These are phyloP conservation scores for Bryconaethiops microstoma DNA, from an alignment of 2,797 vertebrate species.

Conservation along the genomic window DNA sequence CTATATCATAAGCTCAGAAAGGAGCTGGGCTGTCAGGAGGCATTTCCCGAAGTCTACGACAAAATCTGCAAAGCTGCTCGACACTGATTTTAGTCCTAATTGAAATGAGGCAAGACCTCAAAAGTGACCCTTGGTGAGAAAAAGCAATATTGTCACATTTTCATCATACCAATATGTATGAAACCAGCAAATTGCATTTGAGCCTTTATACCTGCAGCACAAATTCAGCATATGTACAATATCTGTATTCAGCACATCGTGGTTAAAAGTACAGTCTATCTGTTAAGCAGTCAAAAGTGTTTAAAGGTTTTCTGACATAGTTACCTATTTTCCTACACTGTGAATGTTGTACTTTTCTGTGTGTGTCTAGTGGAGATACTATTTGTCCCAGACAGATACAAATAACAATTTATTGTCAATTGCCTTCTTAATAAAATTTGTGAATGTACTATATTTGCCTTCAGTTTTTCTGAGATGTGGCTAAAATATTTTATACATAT, in stretches of 20 bases:
- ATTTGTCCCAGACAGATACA: neutral
- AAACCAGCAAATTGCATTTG: neutral
- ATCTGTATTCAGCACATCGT: neutral
- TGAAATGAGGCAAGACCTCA: neutral
- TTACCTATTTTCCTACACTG: slow-evolving; percentile 14
- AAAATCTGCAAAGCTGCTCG: slow-evolving; percentile 98
- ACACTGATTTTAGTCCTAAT: slow-evolving; percentile 77
- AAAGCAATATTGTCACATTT: neutral
- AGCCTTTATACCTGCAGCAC: neutral
- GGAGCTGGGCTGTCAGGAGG: slow-evolving; percentile 86
- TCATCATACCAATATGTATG: neutral
- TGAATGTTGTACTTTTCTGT: slow-evolving; percentile 9
- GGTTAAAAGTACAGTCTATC: neutral
- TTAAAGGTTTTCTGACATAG: neutral
- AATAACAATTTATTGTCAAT: neutral
- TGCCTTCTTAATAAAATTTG: neutral
- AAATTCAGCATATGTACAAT: neutral
- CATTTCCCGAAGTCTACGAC: slow-evolving; percentile 96
- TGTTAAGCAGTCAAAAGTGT: neutral
- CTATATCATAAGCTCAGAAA: slow-evolving; percentile 91
- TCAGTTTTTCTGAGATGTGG: neutral
- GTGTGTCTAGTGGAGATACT: neutral
- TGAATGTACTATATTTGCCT: slow-evolving; percentile 39
- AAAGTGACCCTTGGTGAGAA: neutral
- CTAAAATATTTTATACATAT: neutral